Evolutionary conservation across 2,113 vertebrate species (phyloP), one percentile per base, ranked within the genome.

Genomic region (Eptesicus fuscus): DNA sequence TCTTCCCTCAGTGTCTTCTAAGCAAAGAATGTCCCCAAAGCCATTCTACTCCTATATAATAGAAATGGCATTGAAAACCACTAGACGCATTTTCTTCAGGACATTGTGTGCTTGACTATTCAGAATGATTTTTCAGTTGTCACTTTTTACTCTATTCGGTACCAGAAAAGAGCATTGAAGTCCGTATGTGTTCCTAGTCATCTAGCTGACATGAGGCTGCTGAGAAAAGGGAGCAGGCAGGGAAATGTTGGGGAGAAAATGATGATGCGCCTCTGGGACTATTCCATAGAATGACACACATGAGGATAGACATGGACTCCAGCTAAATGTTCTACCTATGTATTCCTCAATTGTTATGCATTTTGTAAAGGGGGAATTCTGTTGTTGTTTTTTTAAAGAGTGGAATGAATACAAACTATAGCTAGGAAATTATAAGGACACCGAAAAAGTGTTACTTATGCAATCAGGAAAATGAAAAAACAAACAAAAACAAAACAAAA

Each of bases 11-110:
- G 96, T 96, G 88, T 96, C 95, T 88, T 91, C 76, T 96, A 88
- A 96, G 90, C 17, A 96, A 97, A 96, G 35, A 80, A 92, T 56
- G 80, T 97, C 91, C 78, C 70, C 73, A 77, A 85, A 94, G 96
- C 95, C 92, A 97, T 44, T 13, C 28, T 91, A 94, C 97, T 95
- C 96, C 70, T 69, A 28, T 90, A 77, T 96, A 97, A 97, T 93
- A 97, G 95, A 97, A 98, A 97, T 94, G 90, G 42, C 93, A 97
- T 95, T 84, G 96, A 97, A 78, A 96, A 92, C 95, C 95, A 96
- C 88, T 91, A 96, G 94, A 96, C 25, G 97, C 93, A 93, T 98
- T 97, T 96, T 97, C 83, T 47, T 59, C 25, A 83, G 83, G 4
- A 78, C 85, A 86, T 67, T 97, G 95, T 95, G 47, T 88, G 1